Conservation (phyloP, 2,113 vertebrate genomes). For the Nanorana parkeri region DNA sequence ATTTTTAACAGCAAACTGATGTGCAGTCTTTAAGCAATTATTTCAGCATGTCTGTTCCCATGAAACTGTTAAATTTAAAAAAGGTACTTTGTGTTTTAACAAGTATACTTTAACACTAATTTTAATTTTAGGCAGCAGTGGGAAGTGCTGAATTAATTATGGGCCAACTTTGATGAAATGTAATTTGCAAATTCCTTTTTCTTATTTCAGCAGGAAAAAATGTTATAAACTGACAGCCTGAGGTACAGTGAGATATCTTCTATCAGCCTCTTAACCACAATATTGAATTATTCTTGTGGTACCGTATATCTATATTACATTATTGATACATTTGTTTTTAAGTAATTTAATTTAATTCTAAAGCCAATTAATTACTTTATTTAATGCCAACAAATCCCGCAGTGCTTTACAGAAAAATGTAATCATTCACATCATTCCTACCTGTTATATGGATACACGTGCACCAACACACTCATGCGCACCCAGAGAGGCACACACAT, state of each 20-base stretch:
- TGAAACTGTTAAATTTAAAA: constrained; percentile 59
- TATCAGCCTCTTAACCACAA: background rate
- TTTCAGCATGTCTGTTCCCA: constrained; percentile 33
- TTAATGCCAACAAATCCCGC: too few relatives aligned
- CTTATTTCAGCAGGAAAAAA: constrained; percentile 32
- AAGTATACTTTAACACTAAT: constrained; percentile 57
- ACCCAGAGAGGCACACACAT: too few relatives aligned
- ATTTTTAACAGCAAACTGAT: constrained; percentile 3
- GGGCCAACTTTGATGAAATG: constrained; percentile 40
- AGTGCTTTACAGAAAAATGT: too few relatives aligned
- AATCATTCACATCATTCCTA: too few relatives aligned
- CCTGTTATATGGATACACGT: too few relatives aligned
- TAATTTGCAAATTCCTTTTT: constrained; percentile 24
- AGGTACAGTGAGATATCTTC: background rate
- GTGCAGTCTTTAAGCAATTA: constrained; percentile 41
- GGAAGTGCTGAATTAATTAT: constrained; percentile 49
- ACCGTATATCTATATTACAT: background rate
- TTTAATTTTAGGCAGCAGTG: constrained; percentile 54
- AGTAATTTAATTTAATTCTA: too few relatives aligned
- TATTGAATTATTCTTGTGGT: background rate
- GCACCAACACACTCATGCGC: too few relatives aligned
- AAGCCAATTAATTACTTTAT: too few relatives aligned
- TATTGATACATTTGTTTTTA: too few relatives aligned
- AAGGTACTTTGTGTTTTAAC: constrained; percentile 52
- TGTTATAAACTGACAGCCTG: constrained; percentile 24